A percentile compares a stretch with the other conserved stretches of the same genome.
These are phyloP conservation scores for Dromococcyx pavoninus DNA, from an alignment of 2,797 vertebrate genomes.

Conservation along the genomic window DNA sequence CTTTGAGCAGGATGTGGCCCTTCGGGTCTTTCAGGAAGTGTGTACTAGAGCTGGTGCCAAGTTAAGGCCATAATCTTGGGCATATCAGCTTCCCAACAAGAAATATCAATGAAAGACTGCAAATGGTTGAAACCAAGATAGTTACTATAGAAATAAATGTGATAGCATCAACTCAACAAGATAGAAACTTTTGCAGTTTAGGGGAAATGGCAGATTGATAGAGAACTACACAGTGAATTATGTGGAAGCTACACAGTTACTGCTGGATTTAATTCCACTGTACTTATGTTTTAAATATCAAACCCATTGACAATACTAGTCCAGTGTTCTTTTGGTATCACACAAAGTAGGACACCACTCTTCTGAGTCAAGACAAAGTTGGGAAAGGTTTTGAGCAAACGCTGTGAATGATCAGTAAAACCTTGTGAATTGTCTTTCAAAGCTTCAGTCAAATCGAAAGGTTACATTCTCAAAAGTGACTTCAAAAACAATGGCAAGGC, in stretches of 20 bases:
- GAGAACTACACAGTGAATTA: background rate
- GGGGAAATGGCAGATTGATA: background rate
- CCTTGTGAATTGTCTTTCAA: background rate
- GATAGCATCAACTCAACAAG: slow-evolving; percentile 11
- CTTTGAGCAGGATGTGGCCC: background rate
- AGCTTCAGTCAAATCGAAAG: background rate
- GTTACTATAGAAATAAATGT: slow-evolving; percentile 19
- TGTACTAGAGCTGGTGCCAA: background rate
- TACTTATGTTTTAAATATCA: background rate
- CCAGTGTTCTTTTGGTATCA: background rate
- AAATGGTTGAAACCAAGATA: background rate
- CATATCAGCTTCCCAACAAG: background rate
- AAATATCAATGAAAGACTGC: background rate
- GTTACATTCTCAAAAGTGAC: background rate
- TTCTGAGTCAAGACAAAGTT: background rate
- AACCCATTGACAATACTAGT: background rate
- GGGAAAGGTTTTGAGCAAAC: background rate
- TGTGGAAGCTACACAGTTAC: background rate
- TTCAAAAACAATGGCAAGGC: background rate
- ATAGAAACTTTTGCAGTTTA: background rate
- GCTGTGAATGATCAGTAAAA: background rate
- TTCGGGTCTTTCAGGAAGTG: background rate
- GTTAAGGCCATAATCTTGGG: background rate
- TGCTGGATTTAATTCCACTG: background rate
- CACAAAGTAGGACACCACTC: background rate